phyloP scores from a whole-genome alignment of 2,888 invertebrate species.

The Hipparchia semele region DNA sequence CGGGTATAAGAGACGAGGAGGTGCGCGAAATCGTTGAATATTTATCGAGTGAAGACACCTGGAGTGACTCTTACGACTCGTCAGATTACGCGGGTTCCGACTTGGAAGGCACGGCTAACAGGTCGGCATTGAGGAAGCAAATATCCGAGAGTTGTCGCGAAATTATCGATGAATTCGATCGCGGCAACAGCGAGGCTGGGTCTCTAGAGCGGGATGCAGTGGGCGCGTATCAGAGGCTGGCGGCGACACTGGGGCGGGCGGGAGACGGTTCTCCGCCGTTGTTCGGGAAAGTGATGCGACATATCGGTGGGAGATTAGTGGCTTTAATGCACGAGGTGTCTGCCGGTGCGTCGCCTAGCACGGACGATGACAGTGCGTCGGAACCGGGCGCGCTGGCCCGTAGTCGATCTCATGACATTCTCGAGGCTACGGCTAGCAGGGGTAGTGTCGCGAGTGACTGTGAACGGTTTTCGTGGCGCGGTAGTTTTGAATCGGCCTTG shows the following conservation, averaged over 20 bases:
- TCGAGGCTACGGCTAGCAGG: conserved; percentile 84
- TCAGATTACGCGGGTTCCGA: conserved; percentile 96
- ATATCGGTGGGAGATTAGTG: conserved; percentile 93
- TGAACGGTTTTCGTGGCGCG: conserved; percentile 95
- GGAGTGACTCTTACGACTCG: conserved; percentile 97
- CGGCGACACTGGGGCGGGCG: conserved; percentile 92
- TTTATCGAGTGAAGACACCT: conserved; percentile 95
- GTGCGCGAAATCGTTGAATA: conserved; percentile 96
- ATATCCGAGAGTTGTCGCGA: conserved; percentile 95
- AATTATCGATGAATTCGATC: conserved; percentile 94
- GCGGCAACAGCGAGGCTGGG: conserved; percentile 84
- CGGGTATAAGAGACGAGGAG: conserved; percentile 94
- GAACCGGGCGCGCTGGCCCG: conserved; percentile 87
- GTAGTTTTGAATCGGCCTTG: conserved; percentile 95
- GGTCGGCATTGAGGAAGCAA: conserved; percentile 90
- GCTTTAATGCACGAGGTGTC: conserved; percentile 97
- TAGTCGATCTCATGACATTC: conserved; percentile 92
- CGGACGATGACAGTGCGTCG: conserved; percentile 88
- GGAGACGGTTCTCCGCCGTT: conserved; percentile 89
- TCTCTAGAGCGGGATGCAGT: conserved; percentile 89
- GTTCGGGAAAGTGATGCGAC: conserved; percentile 95
- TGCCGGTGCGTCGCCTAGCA: conserved; percentile 89
- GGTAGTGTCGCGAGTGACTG: conserved; percentile 92
- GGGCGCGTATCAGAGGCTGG: conserved; percentile 93
- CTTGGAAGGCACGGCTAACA: conserved; percentile 87